Conservation (phyloP, 2,797 vertebrate species). For the Alcedo quadribrachys region DNA sequence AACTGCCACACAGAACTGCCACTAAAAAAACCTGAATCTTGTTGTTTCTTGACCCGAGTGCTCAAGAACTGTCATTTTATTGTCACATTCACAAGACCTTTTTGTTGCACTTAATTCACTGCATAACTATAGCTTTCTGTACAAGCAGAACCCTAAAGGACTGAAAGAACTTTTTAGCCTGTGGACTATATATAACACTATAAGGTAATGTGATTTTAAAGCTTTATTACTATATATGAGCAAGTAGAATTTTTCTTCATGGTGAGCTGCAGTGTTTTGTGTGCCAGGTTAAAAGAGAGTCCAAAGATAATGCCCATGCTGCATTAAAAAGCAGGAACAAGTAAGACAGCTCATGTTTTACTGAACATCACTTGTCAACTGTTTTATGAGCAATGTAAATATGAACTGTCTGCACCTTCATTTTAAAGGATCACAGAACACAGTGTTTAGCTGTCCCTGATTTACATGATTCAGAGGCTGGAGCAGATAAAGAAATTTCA, state of each 20-base stretch:
- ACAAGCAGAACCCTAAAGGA: not conserved
- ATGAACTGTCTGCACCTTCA: not conserved
- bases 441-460: not conserved
- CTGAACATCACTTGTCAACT: not conserved
- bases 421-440: not conserved
- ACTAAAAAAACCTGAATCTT: not conserved
- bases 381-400: not conserved
- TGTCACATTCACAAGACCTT: not conserved
- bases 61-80: constrained; percentile 23
- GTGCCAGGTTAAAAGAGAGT: not conserved
- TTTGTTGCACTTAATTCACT: constrained; percentile 8
- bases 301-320: not conserved
- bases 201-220: not conserved
- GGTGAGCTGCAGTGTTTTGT: not conserved
- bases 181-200: not conserved
- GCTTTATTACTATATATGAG: not conserved
- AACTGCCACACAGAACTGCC: not conserved
- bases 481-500: not conserved
- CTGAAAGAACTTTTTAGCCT: constrained; percentile 22
- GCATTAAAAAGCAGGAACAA: not conserved
- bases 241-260: not conserved
- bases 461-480: not conserved
- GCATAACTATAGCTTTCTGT: not conserved
- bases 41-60: not conserved
- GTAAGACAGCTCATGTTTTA: not conserved